Evolutionary conservation across 2,797 vertebrate genomes (phyloP).

Genomic region (Denticeps clupeoides): DNA sequence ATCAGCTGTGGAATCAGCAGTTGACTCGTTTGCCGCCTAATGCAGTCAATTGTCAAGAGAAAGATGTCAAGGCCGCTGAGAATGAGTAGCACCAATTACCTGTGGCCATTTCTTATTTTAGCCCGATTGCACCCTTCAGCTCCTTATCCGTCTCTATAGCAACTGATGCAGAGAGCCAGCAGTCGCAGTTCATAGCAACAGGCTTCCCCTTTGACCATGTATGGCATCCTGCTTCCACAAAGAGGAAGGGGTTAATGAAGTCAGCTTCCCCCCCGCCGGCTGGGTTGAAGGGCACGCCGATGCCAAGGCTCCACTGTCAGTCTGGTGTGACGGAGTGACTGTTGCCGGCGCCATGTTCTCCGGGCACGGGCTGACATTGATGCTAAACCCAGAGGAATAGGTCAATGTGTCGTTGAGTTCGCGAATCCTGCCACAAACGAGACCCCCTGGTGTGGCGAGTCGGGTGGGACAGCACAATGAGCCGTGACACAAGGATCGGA

Average conservation of each 20-base stretch:
- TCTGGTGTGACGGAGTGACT: constrained; percentile 35
- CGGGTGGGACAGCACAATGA: constrained; percentile 39
- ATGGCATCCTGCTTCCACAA: constrained; percentile 52
- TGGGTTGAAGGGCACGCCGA: constrained; percentile 31
- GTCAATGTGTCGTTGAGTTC: constrained; percentile 60
- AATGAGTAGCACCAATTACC: constrained; percentile 29
- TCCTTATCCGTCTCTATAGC: constrained; percentile 61
- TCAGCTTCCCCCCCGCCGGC: constrained; percentile 22
- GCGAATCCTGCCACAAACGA: constrained; percentile 43
- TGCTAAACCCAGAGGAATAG: constrained; percentile 62
- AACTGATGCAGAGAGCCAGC: constrained; percentile 39
- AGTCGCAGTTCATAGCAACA: constrained; percentile 10
- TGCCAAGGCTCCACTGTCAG: constrained; percentile 33
- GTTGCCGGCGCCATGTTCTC: constrained; percentile 32
- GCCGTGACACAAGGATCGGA: constrained; percentile 55
- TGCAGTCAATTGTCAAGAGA: constrained; percentile 20
- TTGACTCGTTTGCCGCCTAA: constrained; percentile 10
- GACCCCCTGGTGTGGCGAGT: constrained; percentile 33
- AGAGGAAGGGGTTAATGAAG: constrained; percentile 51
- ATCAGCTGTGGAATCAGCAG: background rate
- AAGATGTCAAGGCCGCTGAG: constrained; percentile 27
- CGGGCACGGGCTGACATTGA: constrained; percentile 51
- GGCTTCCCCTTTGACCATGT: constrained; percentile 44
- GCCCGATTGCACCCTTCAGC: constrained; percentile 41
- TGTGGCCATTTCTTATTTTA: constrained; percentile 40